Evolutionary conservation across 1,140 invertebrate species (phyloP).

Genomic region (Drosophila bifasciata): DNA sequence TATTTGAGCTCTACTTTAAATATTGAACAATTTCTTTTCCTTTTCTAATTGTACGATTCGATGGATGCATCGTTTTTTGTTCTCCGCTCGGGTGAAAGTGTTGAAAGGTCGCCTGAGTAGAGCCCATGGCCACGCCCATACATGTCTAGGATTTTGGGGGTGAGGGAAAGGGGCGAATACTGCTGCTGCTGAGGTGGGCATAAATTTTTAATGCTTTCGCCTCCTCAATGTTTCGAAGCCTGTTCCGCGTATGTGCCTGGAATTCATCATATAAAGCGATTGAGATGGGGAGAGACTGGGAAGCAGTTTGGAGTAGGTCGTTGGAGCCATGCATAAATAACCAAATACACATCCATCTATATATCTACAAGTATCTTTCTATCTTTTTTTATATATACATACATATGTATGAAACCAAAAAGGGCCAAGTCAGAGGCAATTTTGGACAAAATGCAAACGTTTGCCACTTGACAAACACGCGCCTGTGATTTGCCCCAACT

Average conservation of each 20-base stretch:
- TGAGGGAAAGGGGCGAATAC: constrained; percentile 29
- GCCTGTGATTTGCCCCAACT: constrained; percentile 64
- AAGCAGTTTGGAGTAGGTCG: constrained; percentile 6
- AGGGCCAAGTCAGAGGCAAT: constrained; percentile 69
- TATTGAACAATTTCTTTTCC: not conserved
- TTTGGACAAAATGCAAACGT: constrained; percentile 77
- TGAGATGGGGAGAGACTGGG: not conserved
- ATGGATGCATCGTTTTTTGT: constrained; percentile 28
- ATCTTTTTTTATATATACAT: constrained; percentile 39
- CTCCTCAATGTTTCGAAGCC: constrained; percentile 30
- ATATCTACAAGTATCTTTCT: constrained; percentile 23
- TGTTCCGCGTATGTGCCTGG: constrained; percentile 65
- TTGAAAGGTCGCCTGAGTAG: constrained; percentile 33
- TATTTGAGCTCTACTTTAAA: too few species aligned
- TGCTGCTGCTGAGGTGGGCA: constrained; percentile 79
- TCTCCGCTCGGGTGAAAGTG: constrained; percentile 34
- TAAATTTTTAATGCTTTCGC: constrained; percentile 71
- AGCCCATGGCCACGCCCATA: constrained; percentile 27
- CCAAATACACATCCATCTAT: constrained; percentile 41
- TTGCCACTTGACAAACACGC: constrained; percentile 82
- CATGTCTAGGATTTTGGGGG: constrained; percentile 2
- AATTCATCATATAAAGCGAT: constrained; percentile 73
- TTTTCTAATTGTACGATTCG: constrained; percentile 26
- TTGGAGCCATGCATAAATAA: constrained; percentile 74
- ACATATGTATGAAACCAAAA: constrained; percentile 33